Evolutionary conservation across 2,113 vertebrate species (phyloP).

Genomic region (Myotis lucifugus): DNA sequence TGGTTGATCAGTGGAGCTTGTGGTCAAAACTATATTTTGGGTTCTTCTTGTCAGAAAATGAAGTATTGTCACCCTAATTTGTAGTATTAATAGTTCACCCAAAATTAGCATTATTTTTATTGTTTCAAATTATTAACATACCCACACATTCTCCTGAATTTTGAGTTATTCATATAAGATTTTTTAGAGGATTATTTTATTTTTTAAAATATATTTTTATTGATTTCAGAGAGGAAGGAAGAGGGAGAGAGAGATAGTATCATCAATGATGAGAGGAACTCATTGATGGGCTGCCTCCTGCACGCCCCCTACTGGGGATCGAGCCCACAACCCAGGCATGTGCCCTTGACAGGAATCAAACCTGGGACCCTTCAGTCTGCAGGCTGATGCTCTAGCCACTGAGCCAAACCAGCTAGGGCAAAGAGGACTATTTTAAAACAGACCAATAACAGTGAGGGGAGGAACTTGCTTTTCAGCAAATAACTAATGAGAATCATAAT

Average conservation of each 20-base stretch:
- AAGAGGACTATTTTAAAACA: neutral
- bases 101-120: neutral
- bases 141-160: neutral
- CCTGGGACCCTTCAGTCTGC: too few relatives aligned
- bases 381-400: neutral
- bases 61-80: neutral
- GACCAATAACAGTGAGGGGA: neutral
- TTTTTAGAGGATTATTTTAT: neutral
- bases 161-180: neutral
- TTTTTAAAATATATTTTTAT: too few relatives aligned
- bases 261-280: too few relatives aligned
- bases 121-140: neutral
- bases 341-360: too few relatives aligned
- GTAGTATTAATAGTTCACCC: neutral
- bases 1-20: neutral
- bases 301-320: too few relatives aligned
- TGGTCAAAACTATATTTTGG: neutral
- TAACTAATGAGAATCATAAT: slow-evolving; percentile 3
- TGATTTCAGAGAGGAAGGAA: too few relatives aligned
- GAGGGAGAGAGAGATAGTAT: too few relatives aligned
- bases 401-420: neutral
- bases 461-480: slow-evolving; percentile 11
- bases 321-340: too few relatives aligned
- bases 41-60: neutral
- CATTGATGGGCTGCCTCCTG: too few relatives aligned